Evolutionary conservation across 2,113 vertebrate species (phyloP).

Genomic region (Podarcis cretensis): DNA sequence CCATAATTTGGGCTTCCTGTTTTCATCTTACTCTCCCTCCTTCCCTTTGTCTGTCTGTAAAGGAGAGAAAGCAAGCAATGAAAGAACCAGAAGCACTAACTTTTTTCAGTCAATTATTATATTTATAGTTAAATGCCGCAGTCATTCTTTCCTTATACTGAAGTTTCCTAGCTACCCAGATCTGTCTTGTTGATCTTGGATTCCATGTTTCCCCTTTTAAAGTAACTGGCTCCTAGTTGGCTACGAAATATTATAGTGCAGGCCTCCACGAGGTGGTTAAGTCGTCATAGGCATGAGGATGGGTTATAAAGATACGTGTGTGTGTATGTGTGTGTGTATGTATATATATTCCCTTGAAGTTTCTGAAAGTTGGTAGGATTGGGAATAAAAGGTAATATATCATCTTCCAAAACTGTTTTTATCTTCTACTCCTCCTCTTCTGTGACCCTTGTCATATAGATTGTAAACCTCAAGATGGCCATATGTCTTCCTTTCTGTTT

Average conservation of each 20-base stretch:
- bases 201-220: neutral
- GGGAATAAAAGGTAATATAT: neutral
- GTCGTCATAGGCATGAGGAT: neutral
- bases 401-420: neutral
- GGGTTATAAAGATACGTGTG: slow-evolving; percentile 1
- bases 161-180: neutral
- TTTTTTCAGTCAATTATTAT: neutral
- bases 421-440: neutral
- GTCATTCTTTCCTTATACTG: neutral
- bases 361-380: neutral
- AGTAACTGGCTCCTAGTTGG: neutral
- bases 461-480: neutral
- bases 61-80: neutral
- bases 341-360: neutral
- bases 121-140: neutral
- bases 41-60: neutral
- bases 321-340: no score
- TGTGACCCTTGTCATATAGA: neutral
- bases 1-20: neutral
- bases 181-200: neutral
- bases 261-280: neutral
- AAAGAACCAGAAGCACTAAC: neutral
- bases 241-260: neutral
- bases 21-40: slow-evolving; percentile 1
- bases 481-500: neutral